phyloP scores from a whole-genome alignment of 2,113 vertebrate species.

The Dryoscopus gambensis region DNA sequence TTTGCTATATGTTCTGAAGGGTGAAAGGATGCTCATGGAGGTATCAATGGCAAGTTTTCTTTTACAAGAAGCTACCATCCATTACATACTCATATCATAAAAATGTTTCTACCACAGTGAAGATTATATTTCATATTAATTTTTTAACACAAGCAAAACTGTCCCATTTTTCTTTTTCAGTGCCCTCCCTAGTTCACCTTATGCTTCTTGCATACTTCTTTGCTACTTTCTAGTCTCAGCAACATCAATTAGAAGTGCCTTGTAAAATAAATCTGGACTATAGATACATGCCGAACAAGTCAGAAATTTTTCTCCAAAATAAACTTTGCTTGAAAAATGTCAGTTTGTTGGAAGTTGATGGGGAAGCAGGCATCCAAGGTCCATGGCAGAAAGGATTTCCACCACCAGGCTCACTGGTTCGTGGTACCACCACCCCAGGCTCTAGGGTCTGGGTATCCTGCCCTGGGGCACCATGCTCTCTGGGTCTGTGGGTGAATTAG shows the following conservation, averaged over 20 bases:
- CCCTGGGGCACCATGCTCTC: rapidly evolving
- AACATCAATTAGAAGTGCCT: neutral
- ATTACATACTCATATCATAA: neutral
- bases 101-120: neutral
- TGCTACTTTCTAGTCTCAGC: neutral
- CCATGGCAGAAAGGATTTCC: neutral
- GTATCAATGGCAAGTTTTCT: neutral
- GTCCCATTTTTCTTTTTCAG: neutral
- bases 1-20: neutral
- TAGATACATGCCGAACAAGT: neutral
- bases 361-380: neutral
- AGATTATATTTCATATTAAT: neutral
- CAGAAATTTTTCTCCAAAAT: neutral
- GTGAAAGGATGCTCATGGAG: neutral
- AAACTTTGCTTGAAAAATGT: neutral
- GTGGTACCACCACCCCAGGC: neutral
- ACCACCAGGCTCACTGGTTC: neutral
- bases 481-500: neutral
- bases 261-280: neutral
- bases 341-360: neutral
- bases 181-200: neutral
- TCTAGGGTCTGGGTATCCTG: neutral
- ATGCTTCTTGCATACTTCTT: neutral
- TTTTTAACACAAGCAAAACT: neutral
- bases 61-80: neutral